These are phyloP conservation scores for Sitodiplosis mosellana DNA, from an alignment of 1,140 invertebrate species.

Conservation along the genomic window DNA sequence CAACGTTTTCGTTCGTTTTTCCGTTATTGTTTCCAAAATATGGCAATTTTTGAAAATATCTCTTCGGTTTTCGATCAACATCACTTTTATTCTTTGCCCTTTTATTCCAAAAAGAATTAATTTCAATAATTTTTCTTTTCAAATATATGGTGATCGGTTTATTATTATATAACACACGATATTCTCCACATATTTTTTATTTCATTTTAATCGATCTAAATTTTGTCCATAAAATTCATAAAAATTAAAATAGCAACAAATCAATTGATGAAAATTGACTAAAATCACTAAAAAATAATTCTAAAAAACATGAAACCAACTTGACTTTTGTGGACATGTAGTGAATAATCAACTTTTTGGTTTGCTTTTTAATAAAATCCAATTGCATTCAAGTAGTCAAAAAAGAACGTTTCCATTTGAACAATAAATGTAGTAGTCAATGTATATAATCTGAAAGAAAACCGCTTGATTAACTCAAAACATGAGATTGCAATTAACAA, in stretches of 20 bases:
- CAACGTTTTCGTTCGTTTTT: too few species aligned
- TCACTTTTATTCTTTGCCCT: too few species aligned
- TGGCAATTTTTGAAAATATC: too few species aligned
- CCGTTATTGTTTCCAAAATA: too few species aligned
- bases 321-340: too few species aligned
- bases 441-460: too few species aligned
- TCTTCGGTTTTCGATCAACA: too few species aligned
- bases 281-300: too few species aligned
- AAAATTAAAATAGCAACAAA: conserved; percentile 6
- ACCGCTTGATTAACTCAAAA: too few species aligned
- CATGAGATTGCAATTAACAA: too few species aligned
- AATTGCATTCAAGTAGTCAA: neutral
- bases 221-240: neutral
- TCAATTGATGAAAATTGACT: neutral
- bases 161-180: neutral
- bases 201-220: neutral
- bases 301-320: too few species aligned
- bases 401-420: neutral
- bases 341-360: neutral
- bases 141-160: neutral
- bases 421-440: too few species aligned
- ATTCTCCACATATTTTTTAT: neutral
- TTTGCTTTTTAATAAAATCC: neutral
- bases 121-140: neutral
- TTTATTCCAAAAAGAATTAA: neutral